Evolutionary conservation across 2,888 invertebrate species (phyloP).

Genomic region (Itoplectis maculator): DNA sequence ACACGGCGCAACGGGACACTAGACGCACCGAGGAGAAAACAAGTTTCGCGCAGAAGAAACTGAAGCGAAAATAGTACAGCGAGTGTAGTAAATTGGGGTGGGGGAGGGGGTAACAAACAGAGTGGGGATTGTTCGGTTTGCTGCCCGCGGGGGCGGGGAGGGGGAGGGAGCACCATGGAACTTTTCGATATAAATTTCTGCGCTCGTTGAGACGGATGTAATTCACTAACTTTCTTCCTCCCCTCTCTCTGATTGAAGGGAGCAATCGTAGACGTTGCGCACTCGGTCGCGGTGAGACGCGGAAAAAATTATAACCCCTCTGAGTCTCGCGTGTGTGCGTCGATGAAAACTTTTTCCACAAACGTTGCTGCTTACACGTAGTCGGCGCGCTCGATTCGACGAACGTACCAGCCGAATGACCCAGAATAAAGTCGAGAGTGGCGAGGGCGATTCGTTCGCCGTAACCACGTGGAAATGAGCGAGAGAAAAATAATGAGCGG

Average conservation of each 20-base stretch:
- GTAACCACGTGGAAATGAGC: constrained; percentile 35
- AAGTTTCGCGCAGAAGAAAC: constrained; percentile 40
- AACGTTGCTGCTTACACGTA: constrained; percentile 39
- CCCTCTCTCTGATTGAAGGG: constrained; percentile 56
- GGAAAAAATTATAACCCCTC: constrained; percentile 55
- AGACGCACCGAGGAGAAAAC: constrained; percentile 43
- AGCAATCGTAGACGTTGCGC: constrained; percentile 53
- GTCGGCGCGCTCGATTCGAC: constrained; percentile 10
- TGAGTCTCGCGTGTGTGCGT: constrained; percentile 7
- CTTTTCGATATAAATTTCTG: constrained; percentile 68
- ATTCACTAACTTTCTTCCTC: constrained; percentile 68
- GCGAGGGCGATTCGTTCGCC: background rate
- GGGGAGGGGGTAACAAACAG: background rate
- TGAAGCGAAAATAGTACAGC: constrained; percentile 25
- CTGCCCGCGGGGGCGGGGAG: no score
- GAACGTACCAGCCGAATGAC: constrained; percentile 17
- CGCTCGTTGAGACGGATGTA: constrained; percentile 66
- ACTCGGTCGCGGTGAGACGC: constrained; percentile 50
- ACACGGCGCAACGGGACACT: constrained; percentile 21
- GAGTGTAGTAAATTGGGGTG: background rate
- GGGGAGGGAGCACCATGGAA: constrained; percentile 44
- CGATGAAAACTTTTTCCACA: constrained; percentile 56
- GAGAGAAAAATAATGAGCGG: constrained; percentile 58
- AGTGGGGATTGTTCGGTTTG: background rate
- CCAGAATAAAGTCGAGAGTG: constrained; percentile 25